Conservation (phyloP, 2,888 invertebrate genomes). For the Apantesis nais region DNA sequence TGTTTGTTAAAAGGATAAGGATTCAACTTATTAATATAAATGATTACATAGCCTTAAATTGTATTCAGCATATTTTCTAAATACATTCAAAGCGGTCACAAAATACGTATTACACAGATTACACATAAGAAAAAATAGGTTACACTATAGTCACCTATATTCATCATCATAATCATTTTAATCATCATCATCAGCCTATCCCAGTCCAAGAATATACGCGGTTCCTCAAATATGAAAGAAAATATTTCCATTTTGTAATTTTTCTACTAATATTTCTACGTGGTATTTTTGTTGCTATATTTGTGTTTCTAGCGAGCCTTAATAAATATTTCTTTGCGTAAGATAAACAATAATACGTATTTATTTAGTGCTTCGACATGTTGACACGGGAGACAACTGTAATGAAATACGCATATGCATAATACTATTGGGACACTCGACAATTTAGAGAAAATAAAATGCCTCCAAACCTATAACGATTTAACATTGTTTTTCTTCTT, state of each 20-base stretch:
- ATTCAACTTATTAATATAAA: not conserved
- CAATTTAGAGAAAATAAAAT: not conserved
- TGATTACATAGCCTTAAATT: not conserved
- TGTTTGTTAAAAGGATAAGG: not conserved
- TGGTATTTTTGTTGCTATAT: not conserved
- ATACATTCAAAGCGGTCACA: not conserved
- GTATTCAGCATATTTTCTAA: not conserved
- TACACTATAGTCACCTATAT: not conserved
- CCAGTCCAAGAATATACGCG: not conserved
- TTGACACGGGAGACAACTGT: not conserved
- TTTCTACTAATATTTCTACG: not conserved
- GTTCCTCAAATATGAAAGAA: not conserved
- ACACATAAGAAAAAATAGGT: not conserved
- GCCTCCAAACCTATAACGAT: too few species aligned
- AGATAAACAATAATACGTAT: not conserved
- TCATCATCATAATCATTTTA: too few species aligned
- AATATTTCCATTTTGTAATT: not conserved
- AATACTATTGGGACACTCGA: not conserved
- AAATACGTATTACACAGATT: not conserved
- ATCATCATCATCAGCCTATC: too few species aligned
- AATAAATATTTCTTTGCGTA: not conserved
- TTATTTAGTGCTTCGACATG: not conserved
- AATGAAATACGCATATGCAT: not conserved
- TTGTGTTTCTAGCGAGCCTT: not conserved
- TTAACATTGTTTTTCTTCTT: not conserved